A percentile compares a stretch with the other conserved stretches of the same genome.
phyloP scores from a whole-genome alignment of 2,888 invertebrate genomes.

The Acrocyrtus sp. region DNA sequence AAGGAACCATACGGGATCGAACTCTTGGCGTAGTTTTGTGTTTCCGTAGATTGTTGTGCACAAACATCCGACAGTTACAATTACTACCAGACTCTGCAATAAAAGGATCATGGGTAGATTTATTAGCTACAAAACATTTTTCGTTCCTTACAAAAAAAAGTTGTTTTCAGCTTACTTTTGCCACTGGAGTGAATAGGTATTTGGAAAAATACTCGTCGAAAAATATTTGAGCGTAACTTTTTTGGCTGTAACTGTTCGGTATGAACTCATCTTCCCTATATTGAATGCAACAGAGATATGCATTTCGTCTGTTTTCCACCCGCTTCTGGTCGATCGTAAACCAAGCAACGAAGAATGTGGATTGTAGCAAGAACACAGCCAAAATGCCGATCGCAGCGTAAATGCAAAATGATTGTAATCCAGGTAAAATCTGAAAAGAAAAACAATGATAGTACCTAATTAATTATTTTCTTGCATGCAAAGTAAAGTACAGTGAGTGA shows the following conservation, averaged over 20 bases:
- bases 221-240: conserved; percentile 71
- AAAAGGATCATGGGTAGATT: conserved; percentile 6
- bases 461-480: too few relatives aligned
- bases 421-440: conserved; percentile 76
- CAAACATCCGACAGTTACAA: conserved; percentile 72
- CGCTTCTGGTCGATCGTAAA: conserved; percentile 78
- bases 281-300: conserved; percentile 75
- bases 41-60: conserved; percentile 74
- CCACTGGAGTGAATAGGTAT: conserved; percentile 74
- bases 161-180: conserved; percentile 69
- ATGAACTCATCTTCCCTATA: conserved; percentile 70
- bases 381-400: conserved; percentile 82
- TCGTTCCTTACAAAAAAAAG: conserved; percentile 13
- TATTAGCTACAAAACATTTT: neutral
- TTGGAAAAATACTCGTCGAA: conserved; percentile 74
- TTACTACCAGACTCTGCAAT: conserved; percentile 70
- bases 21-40: conserved; percentile 77
- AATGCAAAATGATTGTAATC: conserved; percentile 82
- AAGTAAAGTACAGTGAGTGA: too few relatives aligned
- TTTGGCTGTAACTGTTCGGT: conserved; percentile 70
- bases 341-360: conserved; percentile 84
- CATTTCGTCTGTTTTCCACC: conserved; percentile 73
- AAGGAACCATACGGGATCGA: conserved; percentile 83
- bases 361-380: conserved; percentile 78
- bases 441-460: neutral